phyloP scores from a whole-genome alignment of 2,888 invertebrate species.

The Hypsopygia costalis region DNA sequence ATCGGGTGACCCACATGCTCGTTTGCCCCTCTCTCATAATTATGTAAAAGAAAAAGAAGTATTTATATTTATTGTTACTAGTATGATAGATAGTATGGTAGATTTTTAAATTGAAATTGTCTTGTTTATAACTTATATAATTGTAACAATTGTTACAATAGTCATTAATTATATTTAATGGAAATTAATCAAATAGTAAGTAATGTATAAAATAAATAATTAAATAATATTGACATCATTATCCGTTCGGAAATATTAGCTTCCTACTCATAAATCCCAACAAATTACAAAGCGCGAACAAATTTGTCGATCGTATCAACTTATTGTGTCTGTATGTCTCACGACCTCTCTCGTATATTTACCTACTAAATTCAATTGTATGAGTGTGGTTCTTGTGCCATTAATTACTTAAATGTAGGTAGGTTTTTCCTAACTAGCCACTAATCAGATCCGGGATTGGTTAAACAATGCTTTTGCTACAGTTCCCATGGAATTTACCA shows the following conservation, averaged over 20 bases:
- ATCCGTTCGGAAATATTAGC: constrained; percentile 17
- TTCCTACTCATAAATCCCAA: constrained; percentile 41
- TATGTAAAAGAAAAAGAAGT: too few species aligned
- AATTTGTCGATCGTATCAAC: constrained; percentile 64
- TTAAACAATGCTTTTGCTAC: constrained; percentile 5
- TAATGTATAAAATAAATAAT: too few species aligned
- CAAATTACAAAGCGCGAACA: constrained; percentile 53
- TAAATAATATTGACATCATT: constrained; percentile 11
- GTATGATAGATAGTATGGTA: too few species aligned
- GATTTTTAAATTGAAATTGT: too few species aligned
- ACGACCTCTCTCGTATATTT: constrained; percentile 55
- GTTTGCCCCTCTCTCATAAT: too few species aligned
- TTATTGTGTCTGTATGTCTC: constrained; percentile 46
- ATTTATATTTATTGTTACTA: too few species aligned
- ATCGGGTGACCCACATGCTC: too few species aligned
- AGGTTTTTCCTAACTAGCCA: constrained; percentile 28
- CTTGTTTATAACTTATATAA: too few species aligned
- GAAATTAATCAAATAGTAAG: too few species aligned
- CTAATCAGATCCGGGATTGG: constrained; percentile 6
- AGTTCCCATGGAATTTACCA: constrained; percentile 5
- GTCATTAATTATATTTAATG: too few species aligned
- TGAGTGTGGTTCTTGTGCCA: constrained; percentile 21
- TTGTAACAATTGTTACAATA: too few species aligned
- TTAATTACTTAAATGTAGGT: constrained; percentile 39
- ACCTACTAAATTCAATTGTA: constrained; percentile 50